Evolutionary conservation across 2,797 vertebrate genomes (phyloP).

Genomic region (Gila robusta): DNA sequence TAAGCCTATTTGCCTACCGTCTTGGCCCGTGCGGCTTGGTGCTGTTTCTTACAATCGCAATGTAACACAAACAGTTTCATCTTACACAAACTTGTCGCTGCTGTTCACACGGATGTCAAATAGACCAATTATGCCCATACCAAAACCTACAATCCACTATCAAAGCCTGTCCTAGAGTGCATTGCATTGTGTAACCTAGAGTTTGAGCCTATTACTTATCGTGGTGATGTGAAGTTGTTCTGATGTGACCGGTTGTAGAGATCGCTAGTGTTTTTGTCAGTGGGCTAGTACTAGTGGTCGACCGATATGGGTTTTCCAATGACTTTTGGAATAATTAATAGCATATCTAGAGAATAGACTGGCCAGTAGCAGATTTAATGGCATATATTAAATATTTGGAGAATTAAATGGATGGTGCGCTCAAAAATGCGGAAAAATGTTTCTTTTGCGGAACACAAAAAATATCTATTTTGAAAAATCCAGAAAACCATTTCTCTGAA

Average conservation of each 20-base stretch:
- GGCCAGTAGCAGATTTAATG: background rate
- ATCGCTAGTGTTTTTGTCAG: constrained; percentile 28
- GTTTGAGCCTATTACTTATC: constrained; percentile 55
- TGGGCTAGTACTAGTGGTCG: constrained; percentile 25
- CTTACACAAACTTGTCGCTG: constrained; percentile 72
- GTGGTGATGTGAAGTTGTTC: constrained; percentile 40
- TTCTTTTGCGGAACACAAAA: background rate
- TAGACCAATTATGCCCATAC: constrained; percentile 19
- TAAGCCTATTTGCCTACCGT: constrained; percentile 28
- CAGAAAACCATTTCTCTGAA: background rate
- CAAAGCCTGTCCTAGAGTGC: constrained; percentile 13
- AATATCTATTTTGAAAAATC: background rate
- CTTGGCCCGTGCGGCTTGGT: constrained; percentile 12
- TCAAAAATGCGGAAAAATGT: background rate
- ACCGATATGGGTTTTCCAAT: constrained; percentile 25
- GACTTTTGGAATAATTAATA: background rate
- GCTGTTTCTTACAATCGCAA: constrained; percentile 30
- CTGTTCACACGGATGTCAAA: constrained; percentile 39
- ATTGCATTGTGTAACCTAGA: constrained; percentile 38
- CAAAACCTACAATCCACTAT: constrained; percentile 33
- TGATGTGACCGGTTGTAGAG: constrained; percentile 44
- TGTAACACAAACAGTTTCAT: constrained; percentile 14
- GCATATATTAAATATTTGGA: background rate
- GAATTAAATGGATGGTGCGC: background rate
- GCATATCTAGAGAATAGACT: background rate